Percentiles rank a stretch among this genome's conserved stretches.
Conservation (phyloP, 2,888 invertebrate species). For the Drosophila meridionalis region DNA sequence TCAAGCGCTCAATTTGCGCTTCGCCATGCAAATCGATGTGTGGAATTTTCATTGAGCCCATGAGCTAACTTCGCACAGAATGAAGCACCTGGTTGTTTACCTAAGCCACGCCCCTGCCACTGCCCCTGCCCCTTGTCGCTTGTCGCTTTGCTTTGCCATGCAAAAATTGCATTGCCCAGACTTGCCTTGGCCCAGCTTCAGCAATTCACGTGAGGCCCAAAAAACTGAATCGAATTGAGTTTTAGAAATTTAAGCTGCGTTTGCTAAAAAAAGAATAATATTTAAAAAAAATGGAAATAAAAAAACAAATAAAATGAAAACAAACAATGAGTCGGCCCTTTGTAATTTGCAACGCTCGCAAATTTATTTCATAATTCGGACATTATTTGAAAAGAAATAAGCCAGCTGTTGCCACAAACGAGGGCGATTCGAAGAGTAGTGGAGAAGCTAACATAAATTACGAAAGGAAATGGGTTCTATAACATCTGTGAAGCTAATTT, state of each 20-base stretch:
- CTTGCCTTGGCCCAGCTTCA: conserved; percentile 72
- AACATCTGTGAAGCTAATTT: too few relatives aligned
- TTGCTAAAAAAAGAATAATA: conserved; percentile 24
- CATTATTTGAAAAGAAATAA: conserved; percentile 24
- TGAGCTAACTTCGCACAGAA: conserved; percentile 6
- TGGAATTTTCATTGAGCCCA: conserved; percentile 23
- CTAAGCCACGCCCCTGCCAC: background rate
- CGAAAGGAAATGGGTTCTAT: background rate
- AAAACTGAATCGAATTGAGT: conserved; percentile 7
- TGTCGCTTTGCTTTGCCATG: conserved; percentile 42
- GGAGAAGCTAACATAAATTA: background rate
- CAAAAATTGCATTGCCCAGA: conserved; percentile 48
- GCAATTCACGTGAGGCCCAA: conserved; percentile 58
- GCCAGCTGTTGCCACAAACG: conserved; percentile 56
- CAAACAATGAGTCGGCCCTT: conserved; percentile 26
- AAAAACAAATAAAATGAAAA: conserved; percentile 20
- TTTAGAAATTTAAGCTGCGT: conserved; percentile 18
- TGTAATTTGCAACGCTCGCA: conserved; percentile 40
- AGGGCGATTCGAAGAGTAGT: conserved; percentile 29
- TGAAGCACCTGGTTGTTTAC: conserved; percentile 51
- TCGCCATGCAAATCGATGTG: conserved; percentile 68
- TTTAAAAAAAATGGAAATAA: background rate
- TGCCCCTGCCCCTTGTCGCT: background rate
- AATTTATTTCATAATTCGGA: conserved; percentile 29
- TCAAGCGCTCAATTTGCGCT: conserved; percentile 41